phyloP scores from a whole-genome alignment of 2,888 invertebrate genomes.

The Mayetiola destructor region DNA sequence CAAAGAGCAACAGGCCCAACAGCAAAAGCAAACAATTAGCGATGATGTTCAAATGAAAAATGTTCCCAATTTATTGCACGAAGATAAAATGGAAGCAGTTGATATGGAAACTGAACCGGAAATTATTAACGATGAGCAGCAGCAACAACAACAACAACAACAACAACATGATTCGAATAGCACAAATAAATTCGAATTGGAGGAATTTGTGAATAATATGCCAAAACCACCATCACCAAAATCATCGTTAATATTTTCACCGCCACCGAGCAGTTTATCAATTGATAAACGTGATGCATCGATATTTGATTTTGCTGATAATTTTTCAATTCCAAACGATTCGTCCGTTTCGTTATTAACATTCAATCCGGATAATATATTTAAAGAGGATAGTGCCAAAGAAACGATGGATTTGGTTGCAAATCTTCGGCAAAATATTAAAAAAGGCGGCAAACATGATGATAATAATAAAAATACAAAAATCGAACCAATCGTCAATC shows the following conservation, averaged over 20 bases:
- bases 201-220: constrained; percentile 9
- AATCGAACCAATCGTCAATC: not conserved
- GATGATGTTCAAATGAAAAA: not conserved
- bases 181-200: not conserved
- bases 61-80: not conserved
- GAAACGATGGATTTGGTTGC: constrained; percentile 75
- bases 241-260: constrained; percentile 52
- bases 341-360: constrained; percentile 33
- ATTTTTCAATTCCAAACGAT: constrained; percentile 14
- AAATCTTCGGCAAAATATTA: constrained; percentile 59
- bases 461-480: not conserved
- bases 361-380: constrained; percentile 47
- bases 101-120: constrained; percentile 3
- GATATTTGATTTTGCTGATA: constrained; percentile 13
- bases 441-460: constrained; percentile 31
- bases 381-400: constrained; percentile 55
- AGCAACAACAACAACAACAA: not conserved
- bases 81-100: not conserved
- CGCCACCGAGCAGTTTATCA: constrained; percentile 42
- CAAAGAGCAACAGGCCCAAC: constrained; percentile 20
- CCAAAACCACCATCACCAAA: constrained; percentile 11
- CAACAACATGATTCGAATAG: not conserved
- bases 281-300: constrained; percentile 37
- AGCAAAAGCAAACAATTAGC: not conserved
- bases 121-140: not conserved